These are phyloP conservation scores for Drosophila rubida DNA, from an alignment of 2,888 invertebrate genomes.

Conservation along the genomic window DNA sequence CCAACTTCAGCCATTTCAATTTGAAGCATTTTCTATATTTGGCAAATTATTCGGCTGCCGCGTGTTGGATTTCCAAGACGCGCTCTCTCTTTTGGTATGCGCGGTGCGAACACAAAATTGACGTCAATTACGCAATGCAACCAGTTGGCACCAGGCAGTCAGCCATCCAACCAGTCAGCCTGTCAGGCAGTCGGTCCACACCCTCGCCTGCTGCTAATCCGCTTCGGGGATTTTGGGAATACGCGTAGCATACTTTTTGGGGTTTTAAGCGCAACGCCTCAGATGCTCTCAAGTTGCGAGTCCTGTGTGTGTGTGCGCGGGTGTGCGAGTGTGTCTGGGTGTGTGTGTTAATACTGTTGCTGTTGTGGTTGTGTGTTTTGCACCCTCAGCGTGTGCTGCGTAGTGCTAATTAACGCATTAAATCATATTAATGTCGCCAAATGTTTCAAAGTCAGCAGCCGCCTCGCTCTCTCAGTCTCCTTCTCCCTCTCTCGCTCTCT, in stretches of 20 bases:
- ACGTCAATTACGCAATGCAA: slow-evolving; percentile 85
- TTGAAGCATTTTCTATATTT: slow-evolving; percentile 79
- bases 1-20: slow-evolving; percentile 74
- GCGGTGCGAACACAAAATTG: slow-evolving; percentile 85
- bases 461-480: background rate
- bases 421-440: slow-evolving; percentile 84
- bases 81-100: slow-evolving; percentile 71
- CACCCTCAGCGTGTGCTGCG: slow-evolving; percentile 54
- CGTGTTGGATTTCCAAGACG: slow-evolving; percentile 71
- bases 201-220: slow-evolving; percentile 76
- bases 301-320: background rate
- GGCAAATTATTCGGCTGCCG: slow-evolving; percentile 78
- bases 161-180: slow-evolving; percentile 75
- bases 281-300: slow-evolving; percentile 66
- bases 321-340: background rate
- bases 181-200: slow-evolving; percentile 50
- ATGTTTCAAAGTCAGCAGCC: slow-evolving; percentile 78
- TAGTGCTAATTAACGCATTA: slow-evolving; percentile 83
- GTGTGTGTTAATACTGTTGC: slow-evolving; percentile 23
- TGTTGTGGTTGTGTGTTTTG: slow-evolving; percentile 34
- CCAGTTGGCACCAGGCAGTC: slow-evolving; percentile 65
- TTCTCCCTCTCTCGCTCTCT: no score
- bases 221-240: slow-evolving; percentile 85
- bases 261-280: slow-evolving; percentile 62
- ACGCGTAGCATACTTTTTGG: slow-evolving; percentile 79